A percentile compares a stretch with the other conserved stretches of the same genome.
phyloP scores from a whole-genome alignment of 2,113 vertebrate genomes.

The Xyliphius kryptos region DNA sequence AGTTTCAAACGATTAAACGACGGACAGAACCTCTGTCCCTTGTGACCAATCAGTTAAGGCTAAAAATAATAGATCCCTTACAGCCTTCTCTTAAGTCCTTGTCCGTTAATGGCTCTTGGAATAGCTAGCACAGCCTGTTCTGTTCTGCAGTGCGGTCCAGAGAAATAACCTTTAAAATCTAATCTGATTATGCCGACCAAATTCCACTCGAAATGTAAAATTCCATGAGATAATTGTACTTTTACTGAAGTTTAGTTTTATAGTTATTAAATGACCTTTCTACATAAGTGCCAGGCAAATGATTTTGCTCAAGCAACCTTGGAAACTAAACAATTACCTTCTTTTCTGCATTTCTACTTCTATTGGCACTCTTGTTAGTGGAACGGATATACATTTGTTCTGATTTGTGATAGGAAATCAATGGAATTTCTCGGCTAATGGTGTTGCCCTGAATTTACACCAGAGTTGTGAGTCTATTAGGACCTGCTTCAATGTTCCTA shows the following conservation, averaged over 20 bases:
- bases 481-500: too few relatives aligned
- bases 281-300: constrained; percentile 21
- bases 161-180: constrained; percentile 51
- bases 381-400: constrained; percentile 5
- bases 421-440: not conserved
- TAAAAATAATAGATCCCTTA: constrained; percentile 24
- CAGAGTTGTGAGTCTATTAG: not conserved
- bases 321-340: constrained; percentile 22
- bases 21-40: not conserved
- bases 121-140: not conserved
- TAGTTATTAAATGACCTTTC: constrained; percentile 47
- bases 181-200: not conserved
- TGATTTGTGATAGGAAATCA: constrained; percentile 3
- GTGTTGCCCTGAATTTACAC: not conserved
- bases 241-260: constrained; percentile 40
- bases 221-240: constrained; percentile 4
- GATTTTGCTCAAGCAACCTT: not conserved
- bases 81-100: constrained; percentile 5
- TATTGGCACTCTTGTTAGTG: constrained; percentile 15
- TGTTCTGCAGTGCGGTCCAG: constrained; percentile 39
- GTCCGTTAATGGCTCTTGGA: constrained; percentile 6
- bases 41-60: constrained; percentile 11
- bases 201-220: too few relatives aligned
- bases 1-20: not conserved
- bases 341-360: constrained; percentile 41